A percentile compares a stretch with the other conserved stretches of the same genome.
These are phyloP conservation scores for Bedellia somnulentella DNA, from an alignment of 2,888 invertebrate species.

Conservation along the genomic window DNA sequence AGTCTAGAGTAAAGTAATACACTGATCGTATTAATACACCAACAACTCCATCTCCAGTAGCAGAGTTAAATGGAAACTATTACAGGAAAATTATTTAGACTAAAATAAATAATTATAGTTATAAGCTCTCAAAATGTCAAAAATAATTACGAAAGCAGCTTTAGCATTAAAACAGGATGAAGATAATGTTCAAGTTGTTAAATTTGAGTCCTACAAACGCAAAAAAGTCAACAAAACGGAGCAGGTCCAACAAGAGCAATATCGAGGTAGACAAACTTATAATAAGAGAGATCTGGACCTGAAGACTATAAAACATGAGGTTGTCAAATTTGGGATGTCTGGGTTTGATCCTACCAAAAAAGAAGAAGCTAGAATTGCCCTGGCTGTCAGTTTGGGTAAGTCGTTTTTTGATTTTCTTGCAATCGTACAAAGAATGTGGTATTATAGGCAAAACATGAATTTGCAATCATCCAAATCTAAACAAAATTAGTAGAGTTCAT, in stretches of 20 bases:
- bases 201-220: constrained; percentile 53
- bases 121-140: constrained; percentile 21
- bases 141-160: constrained; percentile 54
- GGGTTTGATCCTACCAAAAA: constrained; percentile 73
- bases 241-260: constrained; percentile 4
- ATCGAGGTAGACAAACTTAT: constrained; percentile 12
- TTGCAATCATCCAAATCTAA: too few species aligned
- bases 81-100: too few species aligned
- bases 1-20: too few species aligned
- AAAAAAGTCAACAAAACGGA: constrained; percentile 28
- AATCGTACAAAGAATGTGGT: neutral
- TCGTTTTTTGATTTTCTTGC: neutral
- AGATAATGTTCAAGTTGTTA: constrained; percentile 43
- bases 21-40: too few species aligned
- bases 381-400: constrained; percentile 76
- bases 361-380: constrained; percentile 74
- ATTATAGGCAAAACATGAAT: neutral
- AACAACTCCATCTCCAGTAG: too few species aligned
- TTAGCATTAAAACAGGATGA: constrained; percentile 38
- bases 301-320: constrained; percentile 76
- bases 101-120: too few species aligned
- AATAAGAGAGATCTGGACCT: constrained; percentile 65
- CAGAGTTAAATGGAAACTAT: too few species aligned
- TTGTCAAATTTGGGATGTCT: constrained; percentile 81
- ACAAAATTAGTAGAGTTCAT: too few species aligned